Evolutionary conservation across 2,113 vertebrate genomes (phyloP), one percentile per base, ranked within the genome.

Genomic region (Natator depressus): DNA sequence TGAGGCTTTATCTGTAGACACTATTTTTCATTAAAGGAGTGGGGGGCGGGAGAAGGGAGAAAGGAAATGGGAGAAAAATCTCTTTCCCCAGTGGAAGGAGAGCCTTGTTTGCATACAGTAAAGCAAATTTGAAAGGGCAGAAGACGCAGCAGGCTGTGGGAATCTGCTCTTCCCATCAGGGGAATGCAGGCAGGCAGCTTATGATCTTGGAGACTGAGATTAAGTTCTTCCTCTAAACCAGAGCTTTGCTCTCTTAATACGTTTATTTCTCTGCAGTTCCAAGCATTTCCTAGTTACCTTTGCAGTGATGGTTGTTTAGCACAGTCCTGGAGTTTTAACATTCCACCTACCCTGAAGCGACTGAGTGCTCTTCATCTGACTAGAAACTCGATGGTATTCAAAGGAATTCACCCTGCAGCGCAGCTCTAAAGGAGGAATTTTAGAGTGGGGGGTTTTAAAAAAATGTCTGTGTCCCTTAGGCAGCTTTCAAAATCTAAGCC

Each of bases 291-390:
- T 87, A 88, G 82, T 94, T 94, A 93, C 14, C 65, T 85, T 57
- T 87, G 57, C 1, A 94, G 85, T 2, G 81, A 91, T 92, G 78
- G 82, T 86, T 91, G 75, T 35, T 75, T 83, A 85, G 35, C 29
- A 85, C 35, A 24, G 65, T 86, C 81, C 27, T 93, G 75, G 84
- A 93, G 95, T 83, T 94, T 89, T 87, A 94, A 81, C 72, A 85
- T 93, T 95, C 35, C 22, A 79, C 83, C 85, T 90, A 83, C 94
- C 89, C 90, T 85, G 65, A 85, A 89, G 57, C 89, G 93, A n/a
- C 79, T 92, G 82, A 79, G 0, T 69, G 85, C 5, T 83, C 57
- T 59, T 31, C 65, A n/a, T 20, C 80, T 96, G 92, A 72, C 54
- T 93, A 47, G 14, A 2, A 20, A 55, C 27, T 92, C 42, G 83